A percentile compares a stretch with the other conserved stretches of the same genome.
phyloP scores from a whole-genome alignment of 2,888 invertebrate genomes.

The Trachelus troglodyta region DNA sequence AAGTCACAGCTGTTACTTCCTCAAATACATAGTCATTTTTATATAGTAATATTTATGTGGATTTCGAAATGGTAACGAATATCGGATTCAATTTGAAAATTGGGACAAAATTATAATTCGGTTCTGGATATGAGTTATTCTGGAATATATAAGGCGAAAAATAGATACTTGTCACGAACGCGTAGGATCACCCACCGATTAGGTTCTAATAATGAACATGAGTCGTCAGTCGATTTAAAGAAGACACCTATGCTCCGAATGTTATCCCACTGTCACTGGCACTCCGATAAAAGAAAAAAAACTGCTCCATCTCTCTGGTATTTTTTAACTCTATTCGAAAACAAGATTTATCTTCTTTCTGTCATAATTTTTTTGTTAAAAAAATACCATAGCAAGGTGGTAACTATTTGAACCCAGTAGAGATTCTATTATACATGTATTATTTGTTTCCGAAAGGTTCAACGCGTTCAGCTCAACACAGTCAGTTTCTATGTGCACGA shows the following conservation, averaged over 20 bases:
- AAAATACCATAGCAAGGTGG: neutral
- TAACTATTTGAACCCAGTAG: neutral
- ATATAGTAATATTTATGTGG: neutral
- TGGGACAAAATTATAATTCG: neutral
- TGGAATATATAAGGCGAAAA: neutral
- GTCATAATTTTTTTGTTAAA: neutral
- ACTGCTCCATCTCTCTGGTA: neutral
- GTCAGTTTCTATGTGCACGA: neutral
- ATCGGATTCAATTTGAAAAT: neutral
- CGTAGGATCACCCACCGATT: neutral
- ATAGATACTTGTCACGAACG: neutral
- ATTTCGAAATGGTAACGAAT: neutral
- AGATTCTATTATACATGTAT: neutral
- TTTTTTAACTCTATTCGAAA: neutral
- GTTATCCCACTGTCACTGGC: neutral
- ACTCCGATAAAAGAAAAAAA: neutral
- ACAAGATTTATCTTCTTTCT: neutral
- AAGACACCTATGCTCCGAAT: neutral
- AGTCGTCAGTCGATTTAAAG: neutral
- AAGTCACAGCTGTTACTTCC: neutral
- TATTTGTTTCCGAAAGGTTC: neutral
- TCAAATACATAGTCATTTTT: neutral
- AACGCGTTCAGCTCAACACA: neutral
- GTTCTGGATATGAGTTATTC: neutral
- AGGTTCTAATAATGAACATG: constrained; percentile 1